Evolutionary conservation across 2,113 vertebrate species (phyloP).

Genomic region (Halcyon senegalensis): DNA sequence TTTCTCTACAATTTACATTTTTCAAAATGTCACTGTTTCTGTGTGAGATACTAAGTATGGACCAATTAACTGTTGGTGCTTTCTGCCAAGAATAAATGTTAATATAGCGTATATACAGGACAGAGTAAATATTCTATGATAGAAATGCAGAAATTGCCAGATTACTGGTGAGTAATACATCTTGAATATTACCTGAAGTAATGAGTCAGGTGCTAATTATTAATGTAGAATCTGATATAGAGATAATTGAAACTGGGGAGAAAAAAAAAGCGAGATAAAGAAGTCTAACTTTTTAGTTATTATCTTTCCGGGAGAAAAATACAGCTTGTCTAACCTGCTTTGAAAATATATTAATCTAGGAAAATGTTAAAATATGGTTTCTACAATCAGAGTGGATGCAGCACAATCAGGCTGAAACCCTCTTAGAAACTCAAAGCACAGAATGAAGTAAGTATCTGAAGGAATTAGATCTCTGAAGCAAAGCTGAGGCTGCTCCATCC

Average conservation of each 20-base stretch:
- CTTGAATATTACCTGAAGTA: conserved; percentile 52
- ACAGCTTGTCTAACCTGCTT: neutral
- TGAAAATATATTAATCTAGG: neutral
- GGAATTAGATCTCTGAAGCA: neutral
- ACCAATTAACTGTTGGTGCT: conserved; percentile 67
- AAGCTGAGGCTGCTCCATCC: neutral
- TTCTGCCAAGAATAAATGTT: conserved; percentile 68
- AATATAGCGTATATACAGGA: neutral
- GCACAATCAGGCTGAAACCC: neutral
- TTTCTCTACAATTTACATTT: conserved; percentile 55
- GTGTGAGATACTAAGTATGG: conserved; percentile 59
- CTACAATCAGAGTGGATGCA: neutral
- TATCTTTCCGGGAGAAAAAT: neutral
- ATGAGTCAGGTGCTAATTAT: conserved; percentile 41
- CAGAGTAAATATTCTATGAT: conserved; percentile 43
- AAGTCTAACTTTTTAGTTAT: neutral
- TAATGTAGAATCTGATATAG: conserved; percentile 9
- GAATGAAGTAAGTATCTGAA: neutral
- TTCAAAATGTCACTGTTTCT: conserved; percentile 69
- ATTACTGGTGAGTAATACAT: conserved; percentile 48
- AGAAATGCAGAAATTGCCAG: conserved; percentile 31
- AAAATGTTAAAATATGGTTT: neutral
- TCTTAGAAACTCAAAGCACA: neutral
- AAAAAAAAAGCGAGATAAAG: neutral
- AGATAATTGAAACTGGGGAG: neutral